Evolutionary conservation across 2,888 invertebrate genomes (phyloP).

Genomic region (Rhamphomyia laevipes): DNA sequence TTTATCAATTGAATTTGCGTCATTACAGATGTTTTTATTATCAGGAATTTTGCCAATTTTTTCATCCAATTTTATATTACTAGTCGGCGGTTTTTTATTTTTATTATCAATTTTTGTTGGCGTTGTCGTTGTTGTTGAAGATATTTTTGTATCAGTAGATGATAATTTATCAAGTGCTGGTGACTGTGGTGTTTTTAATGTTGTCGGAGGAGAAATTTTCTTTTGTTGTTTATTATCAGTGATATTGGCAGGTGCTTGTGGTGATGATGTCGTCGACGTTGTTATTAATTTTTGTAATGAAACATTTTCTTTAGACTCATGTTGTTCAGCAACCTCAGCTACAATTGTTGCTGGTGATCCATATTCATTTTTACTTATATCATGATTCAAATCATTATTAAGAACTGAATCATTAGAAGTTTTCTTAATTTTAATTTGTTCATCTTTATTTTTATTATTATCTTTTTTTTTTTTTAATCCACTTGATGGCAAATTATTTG

Average conservation of each 20-base stretch:
- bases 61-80: neutral
- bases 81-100: neutral
- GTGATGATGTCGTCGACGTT: conserved; percentile 14
- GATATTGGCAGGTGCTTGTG: conserved; percentile 10
- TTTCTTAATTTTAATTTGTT: too few relatives aligned
- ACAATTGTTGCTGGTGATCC: neutral
- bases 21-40: too few relatives aligned
- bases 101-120: neutral
- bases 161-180: conserved; percentile 1
- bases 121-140: conserved; percentile 7
- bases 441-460: neutral
- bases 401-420: neutral
- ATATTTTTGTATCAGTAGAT: conserved; percentile 4
- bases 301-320: conserved; percentile 13
- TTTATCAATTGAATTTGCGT: too few relatives aligned
- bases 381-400: neutral
- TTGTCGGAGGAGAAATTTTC: neutral
- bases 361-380: too few relatives aligned
- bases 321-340: conserved; percentile 11
- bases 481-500: neutral
- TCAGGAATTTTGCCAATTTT: neutral
- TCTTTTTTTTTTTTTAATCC: too few relatives aligned
- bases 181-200: neutral
- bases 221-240: conserved; percentile 10
- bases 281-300: conserved; percentile 15